Base-by-base conservation (phyloP, 2,888 invertebrate genomes). In the Temnothorax unifasciatus region DNA sequence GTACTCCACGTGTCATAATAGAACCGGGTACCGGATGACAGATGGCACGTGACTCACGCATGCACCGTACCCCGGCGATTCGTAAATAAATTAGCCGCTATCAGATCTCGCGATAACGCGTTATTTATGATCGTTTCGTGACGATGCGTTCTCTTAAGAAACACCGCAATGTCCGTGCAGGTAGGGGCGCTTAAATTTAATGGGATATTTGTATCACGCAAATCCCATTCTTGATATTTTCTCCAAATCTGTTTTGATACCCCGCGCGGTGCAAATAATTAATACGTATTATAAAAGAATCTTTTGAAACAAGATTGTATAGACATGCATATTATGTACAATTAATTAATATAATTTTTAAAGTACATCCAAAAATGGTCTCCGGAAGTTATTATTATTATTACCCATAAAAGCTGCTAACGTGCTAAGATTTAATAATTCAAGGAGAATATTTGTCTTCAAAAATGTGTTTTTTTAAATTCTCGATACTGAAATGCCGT, bases 41-140 rank as follows among this genome's bases (percentile, higher is more conserved):
- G 94, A 94, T 94, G 94, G 94, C 94, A 94, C 94, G 94, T 94
- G 94, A 94, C 93, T 94, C 94, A 94, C 91, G 87, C 88, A 85
- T 83, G 84, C 86, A 75, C 59, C 59, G 29, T 29, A 71, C 59
- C 47, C 71, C 34, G 50, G 73, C 88, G 90, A 91, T 93, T 93
- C 93, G 91, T 94, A 94, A 94, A 94, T 94, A 94, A 94, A 94
- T 94, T 94, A 94, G 92, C 87, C 89, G 90, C 92, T 93, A 94
- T 93, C 93, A 90, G 92, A 92, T 90, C 88, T 86, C 81, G 82
- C 89, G 92, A 93, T 93, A 93, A 92, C 90, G 89, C 87, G 88
- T 92, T 93, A 93, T 93, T 93, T 93, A 93, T 92, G 91, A 91
- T 89, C 75, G 88, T 74, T 86, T 87, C 91, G 90, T 94, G 93